A percentile compares a stretch with the other conserved stretches of the same genome.
Evolutionary conservation across 2,888 invertebrate genomes (phyloP).

Genomic region (Crematogaster levior): DNA sequence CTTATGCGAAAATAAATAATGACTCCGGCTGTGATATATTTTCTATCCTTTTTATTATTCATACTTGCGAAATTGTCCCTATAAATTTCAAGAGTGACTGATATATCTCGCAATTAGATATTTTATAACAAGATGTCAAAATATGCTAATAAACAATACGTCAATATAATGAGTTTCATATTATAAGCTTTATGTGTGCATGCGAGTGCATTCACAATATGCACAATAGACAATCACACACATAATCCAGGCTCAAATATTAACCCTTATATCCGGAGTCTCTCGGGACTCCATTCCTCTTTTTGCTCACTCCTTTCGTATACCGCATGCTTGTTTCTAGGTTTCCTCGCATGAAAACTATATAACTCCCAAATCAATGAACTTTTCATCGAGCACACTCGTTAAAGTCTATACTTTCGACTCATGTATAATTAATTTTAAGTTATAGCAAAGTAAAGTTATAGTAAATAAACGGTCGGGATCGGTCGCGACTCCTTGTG

Average conservation of each 20-base stretch:
- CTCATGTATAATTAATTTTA: too few species aligned
- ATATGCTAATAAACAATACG: neutral
- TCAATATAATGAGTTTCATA: neutral
- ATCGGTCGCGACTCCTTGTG: too few species aligned
- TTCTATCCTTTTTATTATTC: conserved; percentile 19
- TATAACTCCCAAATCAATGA: too few species aligned
- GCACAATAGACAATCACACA: neutral
- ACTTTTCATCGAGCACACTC: too few species aligned
- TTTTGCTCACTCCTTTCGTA: too few species aligned
- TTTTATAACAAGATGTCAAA: neutral
- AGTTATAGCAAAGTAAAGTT: too few species aligned
- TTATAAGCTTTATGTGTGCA: neutral
- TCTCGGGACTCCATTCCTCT: too few species aligned
- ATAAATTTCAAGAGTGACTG: conserved; percentile 10
- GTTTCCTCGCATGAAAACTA: too few species aligned
- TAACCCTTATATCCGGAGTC: too few species aligned
- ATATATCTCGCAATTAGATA: neutral
- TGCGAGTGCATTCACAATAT: neutral
- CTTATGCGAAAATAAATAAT: conserved; percentile 17
- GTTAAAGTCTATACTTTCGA: too few species aligned
- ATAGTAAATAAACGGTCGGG: too few species aligned
- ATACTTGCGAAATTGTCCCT: neutral
- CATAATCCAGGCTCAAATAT: neutral
- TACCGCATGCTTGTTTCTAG: too few species aligned
- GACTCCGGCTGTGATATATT: neutral